Evolutionary conservation across 2,888 invertebrate species (phyloP), one percentile per base, ranked within the genome.

Genomic region (Drosophila longiperda): DNA sequence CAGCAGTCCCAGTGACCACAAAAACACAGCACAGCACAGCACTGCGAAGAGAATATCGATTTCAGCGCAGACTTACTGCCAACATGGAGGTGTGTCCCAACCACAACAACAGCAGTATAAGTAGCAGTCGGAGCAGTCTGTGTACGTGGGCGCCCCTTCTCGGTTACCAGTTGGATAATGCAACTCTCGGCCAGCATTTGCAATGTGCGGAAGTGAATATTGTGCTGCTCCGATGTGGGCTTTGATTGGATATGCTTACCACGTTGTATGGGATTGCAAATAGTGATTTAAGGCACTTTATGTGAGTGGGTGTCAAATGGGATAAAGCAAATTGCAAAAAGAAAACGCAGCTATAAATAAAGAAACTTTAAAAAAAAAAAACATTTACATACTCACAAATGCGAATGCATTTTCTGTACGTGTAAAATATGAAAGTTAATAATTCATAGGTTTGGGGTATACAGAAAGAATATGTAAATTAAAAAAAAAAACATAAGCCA

Each of bases 151-250:
- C 40, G 36, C 61, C 75, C 20, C 59, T 60, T 52, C 66, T 64
- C 58, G 38, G 57, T 70, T 59, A 64, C 81, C 67, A 67, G 63
- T 76, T 61, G 60, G 45, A n/a, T 63, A 77, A 59, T 69, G 80
- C 87, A 78, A 77, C 68, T 79, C 82, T 79, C 70, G 52, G 70
- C 70, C 69, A 79, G 64, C 69, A 57, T 83, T 88, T 82, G 62
- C 76, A 62, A 65, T 62, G 64, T 77, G 73, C 85, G 85, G 85
- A 85, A 89, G 75, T 87, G 70, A 64, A 78, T 52, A 62, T 20
- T 52, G 53, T 23, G 20, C 33, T 57, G 58, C 50, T 26, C 29
- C 15, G 53, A 57, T 65, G 79, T 80, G 81, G 79, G 81, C 52
- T 64, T 49, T 77, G 79, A 77, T 80, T 80, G 66, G 54, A 81